Percentiles rank a stretch among this genome's conserved stretches.
These are phyloP conservation scores for Nowickia ferox DNA, from an alignment of 2,888 invertebrate species.

Conservation along the genomic window DNA sequence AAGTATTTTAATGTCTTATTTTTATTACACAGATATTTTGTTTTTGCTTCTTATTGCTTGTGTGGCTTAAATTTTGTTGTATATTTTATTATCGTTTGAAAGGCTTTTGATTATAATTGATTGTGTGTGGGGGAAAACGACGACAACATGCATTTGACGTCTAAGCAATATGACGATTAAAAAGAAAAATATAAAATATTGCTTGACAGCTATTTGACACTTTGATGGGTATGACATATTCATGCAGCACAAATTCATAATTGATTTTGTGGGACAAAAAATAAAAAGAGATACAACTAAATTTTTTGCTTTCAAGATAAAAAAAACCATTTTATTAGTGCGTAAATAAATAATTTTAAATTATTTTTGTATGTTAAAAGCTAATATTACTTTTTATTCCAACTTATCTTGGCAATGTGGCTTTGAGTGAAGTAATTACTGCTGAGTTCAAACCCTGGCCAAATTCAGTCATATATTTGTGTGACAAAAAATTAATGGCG, in stretches of 20 bases:
- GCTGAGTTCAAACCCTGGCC: too few relatives aligned
- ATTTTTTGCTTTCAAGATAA: neutral
- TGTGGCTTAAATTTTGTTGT: neutral
- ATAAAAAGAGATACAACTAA: neutral
- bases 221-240: slow-evolving; percentile 43
- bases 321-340: neutral
- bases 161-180: slow-evolving; percentile 37
- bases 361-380: too few relatives aligned
- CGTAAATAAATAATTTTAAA: too few relatives aligned
- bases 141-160: slow-evolving; percentile 28
- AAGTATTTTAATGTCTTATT: slow-evolving; percentile 10
- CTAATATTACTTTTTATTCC: too few relatives aligned
- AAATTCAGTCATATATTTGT: too few relatives aligned
- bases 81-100: slow-evolving; percentile 6
- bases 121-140: slow-evolving; percentile 23
- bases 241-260: slow-evolving; percentile 25
- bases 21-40: neutral
- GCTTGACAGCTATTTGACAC: slow-evolving; percentile 62
- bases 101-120: neutral
- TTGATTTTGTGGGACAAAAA: slow-evolving; percentile 9
- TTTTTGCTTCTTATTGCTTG: slow-evolving; percentile 11
- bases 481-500: too few relatives aligned
- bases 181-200: slow-evolving; percentile 49
- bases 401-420: too few relatives aligned
- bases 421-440: too few relatives aligned